Percentiles rank a stretch among this genome's conserved stretches.
These are phyloP conservation scores for Halcyon badia DNA, from an alignment of 2,797 vertebrate species.

Conservation along the genomic window DNA sequence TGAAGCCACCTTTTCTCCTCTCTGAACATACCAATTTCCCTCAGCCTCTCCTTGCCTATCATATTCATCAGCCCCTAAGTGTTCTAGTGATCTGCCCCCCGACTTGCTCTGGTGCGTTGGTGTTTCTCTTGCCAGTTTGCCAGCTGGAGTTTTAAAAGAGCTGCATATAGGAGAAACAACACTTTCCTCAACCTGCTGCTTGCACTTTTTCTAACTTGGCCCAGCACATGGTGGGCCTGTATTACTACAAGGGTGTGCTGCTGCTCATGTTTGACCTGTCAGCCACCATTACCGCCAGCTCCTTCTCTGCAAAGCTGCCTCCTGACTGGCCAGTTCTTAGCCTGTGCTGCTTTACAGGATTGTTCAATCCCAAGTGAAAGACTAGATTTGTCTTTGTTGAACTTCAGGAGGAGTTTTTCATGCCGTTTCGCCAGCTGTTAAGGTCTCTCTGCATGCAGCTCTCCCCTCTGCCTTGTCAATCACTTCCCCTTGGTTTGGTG, in stretches of 20 bases:
- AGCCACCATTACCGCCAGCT: not conserved
- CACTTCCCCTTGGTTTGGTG: not conserved
- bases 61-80: not conserved
- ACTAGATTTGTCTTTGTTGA: not conserved
- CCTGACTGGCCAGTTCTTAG: not conserved
- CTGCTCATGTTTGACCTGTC: not conserved
- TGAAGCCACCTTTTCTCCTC: not conserved
- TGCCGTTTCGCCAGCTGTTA: not conserved
- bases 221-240: not conserved
- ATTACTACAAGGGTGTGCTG: not conserved
- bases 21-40: not conserved
- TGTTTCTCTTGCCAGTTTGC: not conserved
- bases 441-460: not conserved
- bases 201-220: not conserved
- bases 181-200: not conserved
- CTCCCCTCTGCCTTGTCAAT: not conserved
- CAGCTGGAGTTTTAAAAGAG: not conserved
- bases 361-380: not conserved
- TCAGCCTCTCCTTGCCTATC: not conserved
- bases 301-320: not conserved
- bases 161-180: not conserved
- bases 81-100: not conserved
- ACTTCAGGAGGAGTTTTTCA: not conserved
- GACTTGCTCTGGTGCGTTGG: not conserved
- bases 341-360: not conserved